A percentile compares a stretch with the other conserved stretches of the same genome.
These are phyloP conservation scores for Pithys albifrons DNA, from an alignment of 2,113 vertebrate genomes.

Conservation along the genomic window DNA sequence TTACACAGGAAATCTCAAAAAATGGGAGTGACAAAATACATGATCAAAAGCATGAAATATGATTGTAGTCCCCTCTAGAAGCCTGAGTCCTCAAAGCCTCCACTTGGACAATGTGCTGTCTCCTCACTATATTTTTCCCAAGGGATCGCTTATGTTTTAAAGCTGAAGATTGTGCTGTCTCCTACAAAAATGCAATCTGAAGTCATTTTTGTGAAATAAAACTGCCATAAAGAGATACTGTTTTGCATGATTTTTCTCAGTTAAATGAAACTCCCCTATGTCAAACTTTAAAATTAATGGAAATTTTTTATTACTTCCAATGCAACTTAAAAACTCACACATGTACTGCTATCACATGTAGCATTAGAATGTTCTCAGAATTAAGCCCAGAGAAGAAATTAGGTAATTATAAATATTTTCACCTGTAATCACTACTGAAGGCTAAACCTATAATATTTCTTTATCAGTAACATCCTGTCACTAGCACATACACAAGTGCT, in stretches of 20 bases:
- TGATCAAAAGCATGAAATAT: background rate
- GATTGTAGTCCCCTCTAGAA: background rate
- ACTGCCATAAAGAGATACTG: background rate
- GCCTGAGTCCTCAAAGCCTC: background rate
- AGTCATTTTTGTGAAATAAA: background rate
- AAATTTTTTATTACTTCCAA: background rate
- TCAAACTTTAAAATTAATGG: background rate
- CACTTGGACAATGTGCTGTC: rapidly evolving
- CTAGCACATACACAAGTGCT: background rate
- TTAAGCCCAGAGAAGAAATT: background rate
- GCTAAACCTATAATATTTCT: background rate
- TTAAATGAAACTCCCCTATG: background rate
- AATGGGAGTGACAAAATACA: background rate
- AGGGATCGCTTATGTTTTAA: background rate
- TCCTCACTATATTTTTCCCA: background rate
- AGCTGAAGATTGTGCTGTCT: background rate
- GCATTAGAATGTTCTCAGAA: background rate
- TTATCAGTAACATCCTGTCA: background rate
- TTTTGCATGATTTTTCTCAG: background rate
- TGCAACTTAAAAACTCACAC: background rate
- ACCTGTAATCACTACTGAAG: background rate
- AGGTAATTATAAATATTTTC: background rate
- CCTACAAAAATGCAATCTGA: background rate
- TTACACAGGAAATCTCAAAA: background rate
- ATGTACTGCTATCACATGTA: background rate